These are phyloP conservation scores for Oryzias javanicus DNA, from an alignment of 2,113 vertebrate species.

Conservation along the genomic window DNA sequence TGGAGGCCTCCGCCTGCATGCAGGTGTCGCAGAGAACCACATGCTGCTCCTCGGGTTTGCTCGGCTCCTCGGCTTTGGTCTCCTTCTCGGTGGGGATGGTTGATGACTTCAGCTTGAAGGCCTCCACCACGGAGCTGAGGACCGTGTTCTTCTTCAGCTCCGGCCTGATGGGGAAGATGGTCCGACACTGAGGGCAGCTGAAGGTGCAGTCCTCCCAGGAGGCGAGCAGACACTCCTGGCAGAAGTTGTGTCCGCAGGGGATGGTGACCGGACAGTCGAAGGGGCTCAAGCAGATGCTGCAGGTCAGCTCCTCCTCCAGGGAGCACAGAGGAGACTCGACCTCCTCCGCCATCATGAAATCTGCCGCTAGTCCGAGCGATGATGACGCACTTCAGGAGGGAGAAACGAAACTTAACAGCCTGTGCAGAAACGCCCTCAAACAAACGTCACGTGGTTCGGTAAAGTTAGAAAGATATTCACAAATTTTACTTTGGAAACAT, in stretches of 20 bases:
- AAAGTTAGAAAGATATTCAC: no score
- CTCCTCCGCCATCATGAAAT: neutral
- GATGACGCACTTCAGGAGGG: neutral
- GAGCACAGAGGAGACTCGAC: constrained; percentile 45
- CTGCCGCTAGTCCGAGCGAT: neutral
- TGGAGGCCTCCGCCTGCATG: constrained; percentile 66
- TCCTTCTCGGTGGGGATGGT: rapidly evolving
- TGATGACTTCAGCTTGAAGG: constrained; percentile 51
- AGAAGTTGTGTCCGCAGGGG: constrained; percentile 96
- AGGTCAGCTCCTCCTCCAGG: constrained; percentile 87
- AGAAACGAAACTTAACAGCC: constrained; percentile 7
- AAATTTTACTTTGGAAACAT: no score
- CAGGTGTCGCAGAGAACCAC: constrained; percentile 83
- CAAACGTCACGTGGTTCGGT: no score
- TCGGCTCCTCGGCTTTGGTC: rapidly evolving
- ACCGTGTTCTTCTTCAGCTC: constrained; percentile 90
- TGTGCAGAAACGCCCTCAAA: no score
- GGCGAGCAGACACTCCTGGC: constrained; percentile 81
- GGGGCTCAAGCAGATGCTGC: constrained; percentile 87
- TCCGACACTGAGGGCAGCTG: constrained; percentile 87
- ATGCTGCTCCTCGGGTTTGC: rapidly evolving
- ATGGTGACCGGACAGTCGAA: constrained; percentile 87
- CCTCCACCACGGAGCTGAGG: constrained; percentile 83
- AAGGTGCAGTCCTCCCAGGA: constrained; percentile 74
- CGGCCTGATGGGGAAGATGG: constrained; percentile 74